Percentiles rank a stretch among this genome's conserved stretches.
Evolutionary conservation across 1,140 invertebrate genomes (phyloP).

Genomic region (Archivesica marissinica): DNA sequence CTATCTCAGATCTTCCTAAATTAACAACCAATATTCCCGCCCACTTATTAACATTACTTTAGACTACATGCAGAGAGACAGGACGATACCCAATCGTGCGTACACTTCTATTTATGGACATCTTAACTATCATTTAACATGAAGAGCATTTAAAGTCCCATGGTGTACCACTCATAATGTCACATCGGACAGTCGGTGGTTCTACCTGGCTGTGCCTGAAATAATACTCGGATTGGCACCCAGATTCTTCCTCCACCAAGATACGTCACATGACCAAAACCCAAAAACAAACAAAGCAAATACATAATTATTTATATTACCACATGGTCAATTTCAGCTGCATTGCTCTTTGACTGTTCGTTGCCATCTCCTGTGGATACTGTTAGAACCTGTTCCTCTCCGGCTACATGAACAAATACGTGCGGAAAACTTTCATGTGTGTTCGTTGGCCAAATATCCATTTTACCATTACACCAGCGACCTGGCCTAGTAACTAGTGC

Average conservation of each 20-base stretch:
- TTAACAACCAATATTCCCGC: too few relatives aligned
- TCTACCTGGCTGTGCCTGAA: not conserved
- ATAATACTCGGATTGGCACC: not conserved
- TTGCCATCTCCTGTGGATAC: slow-evolving; percentile 77
- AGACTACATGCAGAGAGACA: too few relatives aligned
- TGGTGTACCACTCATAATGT: not conserved
- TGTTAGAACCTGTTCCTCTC: slow-evolving; percentile 73
- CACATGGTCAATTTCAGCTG: slow-evolving; percentile 72
- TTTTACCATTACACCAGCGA: not conserved
- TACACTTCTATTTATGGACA: too few relatives aligned
- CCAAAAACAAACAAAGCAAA: too few relatives aligned
- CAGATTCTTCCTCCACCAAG: not conserved
- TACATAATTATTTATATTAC: too few relatives aligned
- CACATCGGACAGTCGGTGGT: too few relatives aligned
- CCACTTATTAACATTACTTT: too few relatives aligned
- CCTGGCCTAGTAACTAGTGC: slow-evolving; percentile 61
- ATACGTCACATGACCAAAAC: not conserved
- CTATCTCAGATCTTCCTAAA: too few relatives aligned
- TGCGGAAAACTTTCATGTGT: slow-evolving; percentile 61
- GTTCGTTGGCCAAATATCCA: slow-evolving; percentile 63
- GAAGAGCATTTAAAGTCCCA: not conserved
- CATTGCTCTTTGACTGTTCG: slow-evolving; percentile 77
- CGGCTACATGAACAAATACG: slow-evolving; percentile 76
- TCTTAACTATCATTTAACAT: too few relatives aligned
- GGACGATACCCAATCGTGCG: too few relatives aligned